Evolutionary conservation across 2,113 vertebrate genomes (phyloP).

Genomic region (Engystomops pustulosus): DNA sequence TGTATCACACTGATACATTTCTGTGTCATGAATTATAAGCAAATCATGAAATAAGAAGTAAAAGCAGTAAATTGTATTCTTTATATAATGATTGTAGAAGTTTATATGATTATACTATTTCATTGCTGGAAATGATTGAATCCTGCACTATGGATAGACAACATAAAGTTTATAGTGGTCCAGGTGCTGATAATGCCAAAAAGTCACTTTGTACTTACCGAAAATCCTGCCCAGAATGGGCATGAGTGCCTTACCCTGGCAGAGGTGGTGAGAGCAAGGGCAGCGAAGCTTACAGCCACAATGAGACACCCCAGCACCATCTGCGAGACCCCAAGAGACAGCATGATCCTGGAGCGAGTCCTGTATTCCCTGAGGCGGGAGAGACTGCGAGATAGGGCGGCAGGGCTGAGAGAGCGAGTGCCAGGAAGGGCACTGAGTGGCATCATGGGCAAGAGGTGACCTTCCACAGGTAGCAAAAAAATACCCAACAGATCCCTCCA

Average conservation of each 20-base stretch:
- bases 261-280: constrained; percentile 93
- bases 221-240: constrained; percentile 98
- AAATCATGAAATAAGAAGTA: not conserved
- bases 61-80: not conserved
- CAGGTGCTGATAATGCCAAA: not conserved
- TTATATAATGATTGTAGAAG: not conserved
- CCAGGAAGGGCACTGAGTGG: constrained; percentile 70
- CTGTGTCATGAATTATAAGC: not conserved
- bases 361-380: constrained; percentile 87
- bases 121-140: not conserved
- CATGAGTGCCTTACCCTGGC: constrained; percentile 94
- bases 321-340: constrained; percentile 92
- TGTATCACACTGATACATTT: not conserved
- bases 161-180: not conserved
- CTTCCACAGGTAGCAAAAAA: constrained; percentile 12
- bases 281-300: constrained; percentile 95
- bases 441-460: constrained; percentile 49
- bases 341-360: constrained; percentile 89
- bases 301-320: constrained; percentile 95
- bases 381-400: constrained; percentile 86
- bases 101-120: no score
- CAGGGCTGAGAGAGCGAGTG: constrained; percentile 81
- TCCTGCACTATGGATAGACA: not conserved
- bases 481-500: not conserved
- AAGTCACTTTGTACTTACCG: constrained; percentile 79